phyloP scores from a whole-genome alignment of 2,113 vertebrate species.

The Heptranchias perlo region DNA sequence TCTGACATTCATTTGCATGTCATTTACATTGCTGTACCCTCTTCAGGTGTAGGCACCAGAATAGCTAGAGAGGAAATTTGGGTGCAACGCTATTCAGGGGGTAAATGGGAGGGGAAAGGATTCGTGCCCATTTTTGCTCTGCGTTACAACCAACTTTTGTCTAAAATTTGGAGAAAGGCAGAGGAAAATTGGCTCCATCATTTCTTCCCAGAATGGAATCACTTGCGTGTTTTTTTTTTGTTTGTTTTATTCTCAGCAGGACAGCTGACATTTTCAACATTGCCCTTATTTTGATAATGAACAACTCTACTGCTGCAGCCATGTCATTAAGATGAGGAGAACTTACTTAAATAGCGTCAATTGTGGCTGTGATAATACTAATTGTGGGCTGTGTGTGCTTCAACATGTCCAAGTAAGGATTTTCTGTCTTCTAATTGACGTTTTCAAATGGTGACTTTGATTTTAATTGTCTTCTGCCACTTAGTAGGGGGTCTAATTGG shows the following conservation, averaged over 20 bases:
- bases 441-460: not conserved
- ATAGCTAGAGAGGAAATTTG: not conserved
- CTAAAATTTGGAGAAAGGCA: not conserved
- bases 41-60: not conserved
- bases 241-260: not conserved
- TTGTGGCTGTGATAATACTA: not conserved
- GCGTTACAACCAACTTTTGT: not conserved
- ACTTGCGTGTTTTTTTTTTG: not conserved
- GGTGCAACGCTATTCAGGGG: not conserved
- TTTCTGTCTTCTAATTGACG: not conserved
- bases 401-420: not conserved
- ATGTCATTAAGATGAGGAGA: not conserved
- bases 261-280: not conserved
- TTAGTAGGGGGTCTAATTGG: not conserved
- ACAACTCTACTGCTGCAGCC: not conserved
- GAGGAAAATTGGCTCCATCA: not conserved
- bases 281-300: not conserved
- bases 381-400: not conserved
- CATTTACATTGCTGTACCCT: not conserved
- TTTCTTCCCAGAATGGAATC: not conserved
- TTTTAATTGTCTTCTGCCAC: not conserved
- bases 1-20: not conserved
- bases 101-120: not conserved
- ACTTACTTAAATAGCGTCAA: not conserved
- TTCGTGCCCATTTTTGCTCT: not conserved